Base-by-base conservation (phyloP, 2,797 vertebrate species). In the Benthosema pterotum region DNA sequence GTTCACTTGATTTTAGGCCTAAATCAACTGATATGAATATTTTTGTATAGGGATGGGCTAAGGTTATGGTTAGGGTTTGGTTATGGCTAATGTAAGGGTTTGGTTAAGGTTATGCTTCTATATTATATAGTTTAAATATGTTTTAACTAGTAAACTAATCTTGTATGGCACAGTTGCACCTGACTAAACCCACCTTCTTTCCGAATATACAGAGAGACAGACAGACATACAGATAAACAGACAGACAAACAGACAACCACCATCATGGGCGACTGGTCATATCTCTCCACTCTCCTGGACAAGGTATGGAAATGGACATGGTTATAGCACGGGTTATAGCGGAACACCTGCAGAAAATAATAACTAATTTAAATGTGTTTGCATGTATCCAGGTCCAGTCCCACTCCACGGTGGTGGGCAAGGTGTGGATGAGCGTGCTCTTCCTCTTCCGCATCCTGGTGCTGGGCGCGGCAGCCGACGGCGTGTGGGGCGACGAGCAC, bases 361-460 rank as follows among this genome's bases (percentile, higher is more conserved):
- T n/a, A n/a, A n/a, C n/a, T n/a, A n/a, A n/a, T n/a, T n/a, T n/a
- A n/a, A 22, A 22, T 22, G 19, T 22, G 4, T 22, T 22, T n/a
- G n/a, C n/a, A n/a, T n/a, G 19, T 22, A 22, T 22, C 4, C 19
- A 22, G 22, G 96, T 96, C 46, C 94, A 96, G 84, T 90, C 94
- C 69, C 94, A 97, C 72, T 96, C 95, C 0, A 97, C 96, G 0
- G 90, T 92, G 38, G 91, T 97, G 1, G 96, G 96, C 42, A 97
- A 97, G 91, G 93, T 97, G 84, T 98, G 96, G 96, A 92, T 98
- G 89, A 95, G 92, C 0, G 91, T 97, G 60, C 94, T 97, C 11
- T 97, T 98, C 89, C 91, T 97, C 80, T 97, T 98, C 90, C 90
- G 96, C 53, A 95, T 97, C 83, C 90, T 97, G 63, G 94, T 98